These are phyloP conservation scores for Egretta garzetta DNA, from an alignment of 2,113 vertebrate genomes.

Conservation along the genomic window DNA sequence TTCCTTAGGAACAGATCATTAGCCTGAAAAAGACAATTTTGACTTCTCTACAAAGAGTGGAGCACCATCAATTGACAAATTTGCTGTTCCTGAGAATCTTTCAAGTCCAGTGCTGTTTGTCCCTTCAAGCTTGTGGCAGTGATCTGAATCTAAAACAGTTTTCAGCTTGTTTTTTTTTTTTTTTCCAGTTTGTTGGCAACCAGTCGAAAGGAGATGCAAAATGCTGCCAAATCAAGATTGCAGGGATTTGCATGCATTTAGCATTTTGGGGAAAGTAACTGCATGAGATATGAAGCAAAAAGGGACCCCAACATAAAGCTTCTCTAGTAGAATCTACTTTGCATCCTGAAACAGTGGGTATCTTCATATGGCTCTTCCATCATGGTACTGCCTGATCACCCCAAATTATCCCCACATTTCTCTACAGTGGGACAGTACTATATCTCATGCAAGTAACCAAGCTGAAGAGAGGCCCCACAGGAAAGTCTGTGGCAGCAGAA, in stretches of 20 bases:
- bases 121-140: background rate
- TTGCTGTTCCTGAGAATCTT: background rate
- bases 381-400: background rate
- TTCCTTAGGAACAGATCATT: slow-evolving; percentile 22
- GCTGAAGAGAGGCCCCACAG: background rate
- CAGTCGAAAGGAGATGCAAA: background rate
- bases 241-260: background rate
- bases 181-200: slow-evolving; percentile 27
- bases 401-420: background rate
- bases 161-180: background rate
- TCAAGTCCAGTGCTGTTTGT: background rate
- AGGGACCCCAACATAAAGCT: background rate
- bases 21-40: slow-evolving; percentile 1
- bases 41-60: background rate
- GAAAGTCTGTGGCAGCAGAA: background rate
- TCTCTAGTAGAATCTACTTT: background rate
- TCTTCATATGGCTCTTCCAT: background rate
- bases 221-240: slow-evolving; percentile 9
- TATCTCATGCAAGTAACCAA: background rate
- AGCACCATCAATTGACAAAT: background rate
- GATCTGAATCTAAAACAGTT: slow-evolving; percentile 21
- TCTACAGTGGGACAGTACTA: background rate
- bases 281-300: background rate
- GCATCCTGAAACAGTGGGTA: background rate
- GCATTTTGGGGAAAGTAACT: background rate